phyloP scores from a whole-genome alignment of 2,888 invertebrate species.

The Drosophila nr. perissopoda region DNA sequence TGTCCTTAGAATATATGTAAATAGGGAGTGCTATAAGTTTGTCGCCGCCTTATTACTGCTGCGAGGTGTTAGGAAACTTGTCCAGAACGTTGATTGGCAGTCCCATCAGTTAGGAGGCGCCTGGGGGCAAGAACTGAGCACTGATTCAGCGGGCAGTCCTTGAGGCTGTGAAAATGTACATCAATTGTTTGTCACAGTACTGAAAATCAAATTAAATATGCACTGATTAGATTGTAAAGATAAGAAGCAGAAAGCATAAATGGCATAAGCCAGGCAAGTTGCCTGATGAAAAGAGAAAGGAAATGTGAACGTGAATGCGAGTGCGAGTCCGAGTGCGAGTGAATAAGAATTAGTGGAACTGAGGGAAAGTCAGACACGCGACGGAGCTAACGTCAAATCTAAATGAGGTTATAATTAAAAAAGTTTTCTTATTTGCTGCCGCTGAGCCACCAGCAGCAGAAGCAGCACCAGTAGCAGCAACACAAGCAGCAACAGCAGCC shows the following conservation, averaged over 20 bases:
- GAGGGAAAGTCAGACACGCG: conserved; percentile 49
- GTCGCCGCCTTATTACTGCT: background rate
- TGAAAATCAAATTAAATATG: conserved; percentile 78
- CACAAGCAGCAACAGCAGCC: conserved; percentile 37
- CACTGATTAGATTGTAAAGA: conserved; percentile 74
- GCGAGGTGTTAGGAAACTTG: conserved; percentile 35
- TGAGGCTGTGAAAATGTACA: conserved; percentile 35
- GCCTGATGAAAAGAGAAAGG: conserved; percentile 8
- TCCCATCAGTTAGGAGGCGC: conserved; percentile 3
- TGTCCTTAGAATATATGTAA: background rate
- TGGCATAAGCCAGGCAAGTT: conserved; percentile 42
- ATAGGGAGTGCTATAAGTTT: conserved; percentile 5
- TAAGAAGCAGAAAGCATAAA: conserved; percentile 49
- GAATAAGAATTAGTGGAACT: background rate
- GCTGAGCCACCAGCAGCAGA: conserved; percentile 23
- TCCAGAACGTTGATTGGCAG: conserved; percentile 41
- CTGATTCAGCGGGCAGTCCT: conserved; percentile 6
- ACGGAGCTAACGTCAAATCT: conserved; percentile 79
- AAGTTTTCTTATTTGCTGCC: conserved; percentile 80
- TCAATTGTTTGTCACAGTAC: conserved; percentile 62
- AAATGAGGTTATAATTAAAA: conserved; percentile 83
- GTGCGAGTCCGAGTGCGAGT: background rate
- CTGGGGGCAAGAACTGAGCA: conserved; percentile 7
- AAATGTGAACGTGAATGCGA: background rate
- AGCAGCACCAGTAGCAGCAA: conserved; percentile 18